Evolutionary conservation across 2,888 invertebrate species (phyloP).

Genomic region (Pecten maximus): DNA sequence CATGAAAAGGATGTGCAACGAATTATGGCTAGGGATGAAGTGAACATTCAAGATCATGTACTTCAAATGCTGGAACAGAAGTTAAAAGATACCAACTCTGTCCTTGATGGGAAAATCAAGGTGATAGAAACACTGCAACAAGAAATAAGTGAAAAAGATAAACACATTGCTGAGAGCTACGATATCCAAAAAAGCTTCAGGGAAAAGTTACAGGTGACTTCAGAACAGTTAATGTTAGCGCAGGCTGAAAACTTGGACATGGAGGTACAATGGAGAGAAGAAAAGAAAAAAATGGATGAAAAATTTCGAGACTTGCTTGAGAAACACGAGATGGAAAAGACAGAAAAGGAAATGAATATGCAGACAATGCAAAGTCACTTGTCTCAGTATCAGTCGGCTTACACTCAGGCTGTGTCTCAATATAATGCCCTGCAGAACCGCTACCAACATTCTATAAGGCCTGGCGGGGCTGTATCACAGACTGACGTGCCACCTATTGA

Average conservation of each 20-base stretch:
- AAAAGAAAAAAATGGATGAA: constrained; percentile 84
- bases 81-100: constrained; percentile 76
- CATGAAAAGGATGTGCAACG: constrained; percentile 77
- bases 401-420: constrained; percentile 74
- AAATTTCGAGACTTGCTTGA: constrained; percentile 83
- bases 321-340: constrained; percentile 74
- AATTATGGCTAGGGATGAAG: constrained; percentile 75
- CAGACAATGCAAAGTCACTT: constrained; percentile 79
- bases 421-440: constrained; percentile 76
- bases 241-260: constrained; percentile 89
- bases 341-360: constrained; percentile 83
- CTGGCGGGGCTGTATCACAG: constrained; percentile 56
- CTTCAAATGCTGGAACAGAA: constrained; percentile 79
- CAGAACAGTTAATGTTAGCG: constrained; percentile 91
- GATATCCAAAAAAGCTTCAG: constrained; percentile 87
- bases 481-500: constrained; percentile 31
- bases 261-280: constrained; percentile 88
- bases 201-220: constrained; percentile 90
- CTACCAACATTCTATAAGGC: constrained; percentile 74
- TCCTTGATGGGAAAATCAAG: constrained; percentile 77
- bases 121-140: constrained; percentile 77
- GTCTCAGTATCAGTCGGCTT: constrained; percentile 74
- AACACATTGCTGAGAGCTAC: constrained; percentile 69
- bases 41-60: constrained; percentile 75
- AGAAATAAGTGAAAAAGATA: constrained; percentile 74